Conservation (phyloP, 2,888 invertebrate species). For the Therioaphis trifolii region DNA sequence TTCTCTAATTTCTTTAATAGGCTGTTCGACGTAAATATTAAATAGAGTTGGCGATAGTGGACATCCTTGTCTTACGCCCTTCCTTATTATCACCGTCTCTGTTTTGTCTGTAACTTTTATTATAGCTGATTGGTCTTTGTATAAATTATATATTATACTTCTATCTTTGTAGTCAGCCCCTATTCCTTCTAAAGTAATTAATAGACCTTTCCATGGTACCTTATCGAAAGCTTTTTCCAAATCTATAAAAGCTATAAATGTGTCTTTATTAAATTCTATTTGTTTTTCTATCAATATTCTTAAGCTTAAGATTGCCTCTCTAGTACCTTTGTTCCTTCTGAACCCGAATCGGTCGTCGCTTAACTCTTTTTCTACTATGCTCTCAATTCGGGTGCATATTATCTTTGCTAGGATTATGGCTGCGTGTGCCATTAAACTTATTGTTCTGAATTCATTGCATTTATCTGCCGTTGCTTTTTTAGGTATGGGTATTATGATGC, state of each 20-base stretch:
- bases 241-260: constrained; percentile 24
- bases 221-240: constrained; percentile 31
- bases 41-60: constrained; percentile 39
- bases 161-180: constrained; percentile 50
- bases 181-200: constrained; percentile 42
- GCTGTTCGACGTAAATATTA: constrained; percentile 49
- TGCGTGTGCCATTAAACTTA: constrained; percentile 14
- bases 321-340: constrained; percentile 10
- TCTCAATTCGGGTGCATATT: constrained; percentile 8
- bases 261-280: constrained; percentile 4
- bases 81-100: constrained; percentile 29
- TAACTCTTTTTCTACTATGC: constrained; percentile 9
- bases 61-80: constrained; percentile 28
- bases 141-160: constrained; percentile 47
- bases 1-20: constrained; percentile 30
- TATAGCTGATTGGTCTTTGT: constrained; percentile 39
- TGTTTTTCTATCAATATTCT: constrained; percentile 26
- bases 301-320: constrained; percentile 9
- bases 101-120: constrained; percentile 39
- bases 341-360: constrained; percentile 13
- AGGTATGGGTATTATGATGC: background rate
- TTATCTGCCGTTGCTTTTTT: background rate
- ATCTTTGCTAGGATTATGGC: background rate
- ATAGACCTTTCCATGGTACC: constrained; percentile 31
- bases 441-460: constrained; percentile 7